Evolutionary conservation across 2,888 invertebrate genomes (phyloP), one percentile per base, ranked within the genome.

Genomic region (Drosophila siamana): DNA sequence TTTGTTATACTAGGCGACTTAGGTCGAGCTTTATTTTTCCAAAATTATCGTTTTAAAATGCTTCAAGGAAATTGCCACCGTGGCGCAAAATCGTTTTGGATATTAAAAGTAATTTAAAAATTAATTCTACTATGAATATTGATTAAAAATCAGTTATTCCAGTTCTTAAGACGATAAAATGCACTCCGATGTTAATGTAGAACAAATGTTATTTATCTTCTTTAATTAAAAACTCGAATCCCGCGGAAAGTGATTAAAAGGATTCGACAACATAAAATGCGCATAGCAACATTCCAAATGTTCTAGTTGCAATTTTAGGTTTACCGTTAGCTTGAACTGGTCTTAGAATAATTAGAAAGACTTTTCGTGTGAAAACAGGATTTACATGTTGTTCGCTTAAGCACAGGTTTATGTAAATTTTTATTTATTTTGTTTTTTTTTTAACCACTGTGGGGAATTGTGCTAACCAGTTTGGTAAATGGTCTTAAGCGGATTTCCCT

Each of bases 391-490:
- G 22, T 43, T 30, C 19, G 22, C 13, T 54, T 13, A 15, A 43
- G 30, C 30, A 2, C 22, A 43, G 54, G 19, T 54, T 33, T 33
- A 51, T 56, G 13, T 36, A n/a, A 48, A 36, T 50, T 3, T 1
- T 3, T 19, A n/a, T 46, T 36, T 52, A n/a, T 47, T 2, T 15
- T n/a, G 5, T 41, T 51, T n/a, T 61, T 67, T 44, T 56, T 50
- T n/a, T 2, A 38, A 47, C 26, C 54, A 38, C 46, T 55, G 52
- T 36, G 13, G 30, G 28, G 26, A 22, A 50, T 68, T 63, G 40
- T 56, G 38, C 52, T 40, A 65, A 62, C 41, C 48, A 68, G 56
- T 38, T 62, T 68, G 61, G 66, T 50, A 69, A 85, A 78, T 64
- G 59, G 47, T 81, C 61, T 64, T 56, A 46, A 62, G 61, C 75